Conservation (phyloP, 2,113 vertebrate genomes). For the Gnathonemus longibarbis region DNA sequence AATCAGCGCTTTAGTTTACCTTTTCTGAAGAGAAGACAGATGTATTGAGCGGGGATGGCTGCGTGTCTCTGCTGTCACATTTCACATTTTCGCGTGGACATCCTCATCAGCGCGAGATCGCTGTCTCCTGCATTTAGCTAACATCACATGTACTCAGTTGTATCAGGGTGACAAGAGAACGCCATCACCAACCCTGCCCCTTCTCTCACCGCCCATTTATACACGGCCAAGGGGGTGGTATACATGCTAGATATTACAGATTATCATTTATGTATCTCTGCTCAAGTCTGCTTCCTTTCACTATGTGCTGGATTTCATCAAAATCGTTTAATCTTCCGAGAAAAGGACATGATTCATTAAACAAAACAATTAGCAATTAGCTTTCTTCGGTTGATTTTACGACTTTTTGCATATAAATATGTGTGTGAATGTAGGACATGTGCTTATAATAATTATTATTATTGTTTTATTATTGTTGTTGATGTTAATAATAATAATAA, state of each 20-base stretch:
- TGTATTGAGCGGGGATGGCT: slow-evolving; percentile 64
- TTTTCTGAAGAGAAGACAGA: slow-evolving; percentile 59
- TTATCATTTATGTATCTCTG: slow-evolving; percentile 39
- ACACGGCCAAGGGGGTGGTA: slow-evolving; percentile 44
- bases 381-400: neutral
- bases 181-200: slow-evolving; percentile 49
- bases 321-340: neutral
- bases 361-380: neutral
- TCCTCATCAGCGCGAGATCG: slow-evolving; percentile 75
- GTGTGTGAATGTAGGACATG: neutral
- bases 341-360: neutral
- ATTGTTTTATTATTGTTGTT: neutral
- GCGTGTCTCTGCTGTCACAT: slow-evolving; percentile 75
- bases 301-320: slow-evolving; percentile 12
- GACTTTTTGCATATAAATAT: neutral
- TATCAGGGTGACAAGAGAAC: slow-evolving; percentile 70
- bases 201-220: slow-evolving; percentile 45
- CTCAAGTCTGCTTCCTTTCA: slow-evolving; percentile 30
- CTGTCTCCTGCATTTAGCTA: slow-evolving; percentile 76
- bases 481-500: neutral
- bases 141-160: slow-evolving; percentile 79
- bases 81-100: slow-evolving; percentile 62
- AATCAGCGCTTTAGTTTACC: slow-evolving; percentile 55
- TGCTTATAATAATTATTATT: neutral
- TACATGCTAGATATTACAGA: slow-evolving; percentile 42